These are phyloP conservation scores for Hipparchia sbordonii DNA, from an alignment of 2,888 invertebrate species.

Conservation along the genomic window DNA sequence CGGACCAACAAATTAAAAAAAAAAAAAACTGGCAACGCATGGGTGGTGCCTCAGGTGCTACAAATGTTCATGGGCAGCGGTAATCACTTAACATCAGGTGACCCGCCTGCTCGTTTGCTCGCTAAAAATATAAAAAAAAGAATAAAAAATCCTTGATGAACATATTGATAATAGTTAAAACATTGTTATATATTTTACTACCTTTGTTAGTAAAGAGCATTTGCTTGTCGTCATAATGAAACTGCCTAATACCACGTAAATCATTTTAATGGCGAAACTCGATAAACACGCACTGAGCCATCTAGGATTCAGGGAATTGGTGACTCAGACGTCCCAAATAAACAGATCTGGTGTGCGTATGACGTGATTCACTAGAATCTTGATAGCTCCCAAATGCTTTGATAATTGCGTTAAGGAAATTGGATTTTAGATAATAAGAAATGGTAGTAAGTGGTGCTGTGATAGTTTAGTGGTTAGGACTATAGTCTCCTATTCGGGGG, in stretches of 20 bases:
- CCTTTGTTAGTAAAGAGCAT: constrained; percentile 14
- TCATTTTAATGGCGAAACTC: constrained; percentile 32
- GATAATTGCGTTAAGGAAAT: constrained; percentile 13
- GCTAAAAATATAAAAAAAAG: too few relatives aligned
- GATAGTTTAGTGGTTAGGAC: too few relatives aligned
- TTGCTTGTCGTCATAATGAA: constrained; percentile 25
- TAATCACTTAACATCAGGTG: too few relatives aligned
- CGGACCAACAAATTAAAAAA: too few relatives aligned
- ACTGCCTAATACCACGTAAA: constrained; percentile 27
- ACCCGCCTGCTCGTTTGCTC: too few relatives aligned
- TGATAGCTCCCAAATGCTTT: background rate
- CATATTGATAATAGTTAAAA: background rate
- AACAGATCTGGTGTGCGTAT: constrained; percentile 7
- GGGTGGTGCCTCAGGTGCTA: too few relatives aligned
- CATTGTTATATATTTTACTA: background rate
- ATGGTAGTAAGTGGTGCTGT: too few relatives aligned
- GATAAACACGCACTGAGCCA: constrained; percentile 19
- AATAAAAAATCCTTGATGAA: too few relatives aligned
- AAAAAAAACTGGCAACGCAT: too few relatives aligned
- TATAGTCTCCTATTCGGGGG: too few relatives aligned
- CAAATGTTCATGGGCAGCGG: too few relatives aligned
- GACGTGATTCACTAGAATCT: constrained; percentile 25
- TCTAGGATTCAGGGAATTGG: constrained; percentile 36
- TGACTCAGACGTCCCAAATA: constrained; percentile 35
- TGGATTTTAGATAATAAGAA: background rate